Evolutionary conservation across 2,888 invertebrate genomes (phyloP).

Genomic region (Nebria salina): DNA sequence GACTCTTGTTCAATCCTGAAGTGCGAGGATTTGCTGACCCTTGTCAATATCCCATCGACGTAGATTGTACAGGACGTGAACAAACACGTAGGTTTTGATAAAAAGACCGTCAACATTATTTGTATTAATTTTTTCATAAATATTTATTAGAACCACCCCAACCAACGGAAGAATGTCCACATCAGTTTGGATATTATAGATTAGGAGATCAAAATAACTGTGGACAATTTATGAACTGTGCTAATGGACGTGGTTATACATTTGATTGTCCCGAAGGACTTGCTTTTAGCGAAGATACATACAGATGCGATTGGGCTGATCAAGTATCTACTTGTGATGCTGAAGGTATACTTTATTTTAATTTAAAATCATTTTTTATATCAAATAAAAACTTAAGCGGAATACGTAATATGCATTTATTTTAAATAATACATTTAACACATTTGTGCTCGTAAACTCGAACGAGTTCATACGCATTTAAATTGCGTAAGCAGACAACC

Average conservation of each 20-base stretch:
- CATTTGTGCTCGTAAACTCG: not conserved
- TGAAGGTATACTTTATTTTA: slow-evolving; percentile 69
- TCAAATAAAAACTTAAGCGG: not conserved
- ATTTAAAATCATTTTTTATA: slow-evolving; percentile 9
- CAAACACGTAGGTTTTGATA: slow-evolving; percentile 69
- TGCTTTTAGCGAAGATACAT: slow-evolving; percentile 76
- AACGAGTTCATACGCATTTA: not conserved
- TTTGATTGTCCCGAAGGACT: slow-evolving; percentile 86
- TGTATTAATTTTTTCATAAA: slow-evolving; percentile 22
- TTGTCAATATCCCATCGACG: slow-evolving; percentile 86
- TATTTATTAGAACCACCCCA: slow-evolving; percentile 71
- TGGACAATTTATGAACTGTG: slow-evolving; percentile 84
- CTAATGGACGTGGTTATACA: slow-evolving; percentile 75
- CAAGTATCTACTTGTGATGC: slow-evolving; percentile 82
- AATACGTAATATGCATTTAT: not conserved
- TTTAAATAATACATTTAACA: not conserved
- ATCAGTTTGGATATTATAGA: slow-evolving; percentile 84
- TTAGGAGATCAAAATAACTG: slow-evolving; percentile 75
- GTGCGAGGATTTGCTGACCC: slow-evolving; percentile 74
- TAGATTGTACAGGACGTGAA: slow-evolving; percentile 77
- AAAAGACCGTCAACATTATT: not conserved
- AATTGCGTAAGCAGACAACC: not conserved
- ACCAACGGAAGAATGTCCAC: slow-evolving; percentile 81
- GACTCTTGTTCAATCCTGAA: slow-evolving; percentile 80
- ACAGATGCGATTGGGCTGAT: slow-evolving; percentile 90